These are phyloP conservation scores for Darevskia nairensis DNA, from an alignment of 2,797 vertebrate species.

Conservation along the genomic window DNA sequence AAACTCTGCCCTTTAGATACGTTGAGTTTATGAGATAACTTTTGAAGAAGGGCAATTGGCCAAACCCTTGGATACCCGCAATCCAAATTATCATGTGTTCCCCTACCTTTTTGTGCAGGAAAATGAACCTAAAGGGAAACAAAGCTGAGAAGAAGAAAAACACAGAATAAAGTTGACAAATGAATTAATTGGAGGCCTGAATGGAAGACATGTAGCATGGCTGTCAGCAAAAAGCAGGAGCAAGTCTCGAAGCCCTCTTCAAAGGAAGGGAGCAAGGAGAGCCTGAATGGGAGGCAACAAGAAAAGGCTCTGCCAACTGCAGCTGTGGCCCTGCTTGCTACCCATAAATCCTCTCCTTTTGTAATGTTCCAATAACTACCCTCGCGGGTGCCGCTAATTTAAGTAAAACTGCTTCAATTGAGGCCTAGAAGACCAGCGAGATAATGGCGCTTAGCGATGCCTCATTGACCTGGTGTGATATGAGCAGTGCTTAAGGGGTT, in stretches of 20 bases:
- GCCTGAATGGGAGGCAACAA: not conserved
- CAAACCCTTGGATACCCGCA: too few relatives aligned
- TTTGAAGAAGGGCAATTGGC: too few relatives aligned
- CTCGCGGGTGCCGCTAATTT: constrained; percentile 28
- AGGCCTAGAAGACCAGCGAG: not conserved
- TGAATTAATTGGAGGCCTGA: not conserved
- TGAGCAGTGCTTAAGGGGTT: not conserved
- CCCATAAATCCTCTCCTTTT: constrained; percentile 31
- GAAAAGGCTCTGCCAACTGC: not conserved
- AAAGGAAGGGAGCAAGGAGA: constrained; percentile 13
- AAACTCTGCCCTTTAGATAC: too few relatives aligned
- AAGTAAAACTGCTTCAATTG: not conserved
- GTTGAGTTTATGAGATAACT: too few relatives aligned
- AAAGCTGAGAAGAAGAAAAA: not conserved
- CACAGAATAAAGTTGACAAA: not conserved
- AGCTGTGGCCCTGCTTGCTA: not conserved
- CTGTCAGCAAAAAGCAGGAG: not conserved
- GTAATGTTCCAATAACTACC: constrained; percentile 42
- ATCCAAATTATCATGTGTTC: too few relatives aligned
- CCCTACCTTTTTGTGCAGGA: not conserved
- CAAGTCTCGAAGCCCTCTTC: not conserved
- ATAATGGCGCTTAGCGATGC: not conserved
- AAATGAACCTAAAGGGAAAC: constrained; percentile 25
- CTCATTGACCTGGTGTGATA: not conserved
- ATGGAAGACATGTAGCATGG: not conserved